A percentile compares a stretch with the other conserved stretches of the same genome.
These are phyloP conservation scores for Zapus hudsonius DNA, from an alignment of 2,113 vertebrate species.

Conservation along the genomic window DNA sequence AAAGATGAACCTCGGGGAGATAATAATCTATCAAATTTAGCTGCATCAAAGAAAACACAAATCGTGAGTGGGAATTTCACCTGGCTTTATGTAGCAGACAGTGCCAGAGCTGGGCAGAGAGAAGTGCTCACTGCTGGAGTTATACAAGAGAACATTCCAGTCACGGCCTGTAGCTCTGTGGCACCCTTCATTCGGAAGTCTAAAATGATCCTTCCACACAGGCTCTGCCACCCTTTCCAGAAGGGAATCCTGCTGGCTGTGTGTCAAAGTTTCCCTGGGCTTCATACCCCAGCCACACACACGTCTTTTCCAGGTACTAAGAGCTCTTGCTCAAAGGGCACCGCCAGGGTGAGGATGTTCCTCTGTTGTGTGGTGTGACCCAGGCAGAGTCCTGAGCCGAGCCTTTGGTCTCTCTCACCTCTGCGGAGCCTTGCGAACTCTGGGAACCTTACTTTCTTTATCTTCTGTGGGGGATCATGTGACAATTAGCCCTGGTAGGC, in stretches of 20 bases:
- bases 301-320: neutral
- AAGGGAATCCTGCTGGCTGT: neutral
- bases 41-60: conserved; percentile 45
- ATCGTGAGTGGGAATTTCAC: conserved; percentile 9
- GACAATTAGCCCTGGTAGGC: neutral
- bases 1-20: conserved; percentile 62
- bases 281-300: neutral
- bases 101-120: neutral
- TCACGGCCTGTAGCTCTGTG: neutral
- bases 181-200: neutral
- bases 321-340: neutral
- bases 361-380: neutral
- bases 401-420: neutral
- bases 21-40: conserved; percentile 64
- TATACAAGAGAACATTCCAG: neutral
- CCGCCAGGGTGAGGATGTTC: neutral
- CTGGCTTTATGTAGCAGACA: neutral
- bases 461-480: neutral
- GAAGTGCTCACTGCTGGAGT: neutral
- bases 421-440: neutral
- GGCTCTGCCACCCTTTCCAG: neutral
- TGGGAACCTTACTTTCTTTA: neutral
- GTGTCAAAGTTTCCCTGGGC: neutral
- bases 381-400: neutral
- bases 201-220: neutral